Percentiles rank a stretch among this genome's conserved stretches.
Evolutionary conservation across 1,140 invertebrate genomes (phyloP).

Genomic region (Zaprionus lachaisei): DNA sequence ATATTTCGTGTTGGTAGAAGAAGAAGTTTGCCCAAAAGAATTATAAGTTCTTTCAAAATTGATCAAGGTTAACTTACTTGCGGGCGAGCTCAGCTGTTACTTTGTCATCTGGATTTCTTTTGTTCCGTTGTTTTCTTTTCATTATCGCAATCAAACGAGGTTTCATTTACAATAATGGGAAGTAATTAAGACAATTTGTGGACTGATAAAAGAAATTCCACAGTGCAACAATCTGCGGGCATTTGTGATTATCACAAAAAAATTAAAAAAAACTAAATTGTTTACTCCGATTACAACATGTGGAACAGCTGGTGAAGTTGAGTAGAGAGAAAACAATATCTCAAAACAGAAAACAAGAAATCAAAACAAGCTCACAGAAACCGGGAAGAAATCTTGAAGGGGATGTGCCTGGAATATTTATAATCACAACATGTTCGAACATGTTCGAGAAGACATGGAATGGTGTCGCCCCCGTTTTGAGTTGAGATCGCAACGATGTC

Average conservation of each 20-base stretch:
- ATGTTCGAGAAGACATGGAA: slow-evolving; percentile 10
- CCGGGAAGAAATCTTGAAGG: slow-evolving; percentile 23
- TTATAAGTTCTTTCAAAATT: too few species aligned
- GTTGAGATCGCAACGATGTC: background rate
- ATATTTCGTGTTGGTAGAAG: too few species aligned
- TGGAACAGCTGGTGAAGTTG: slow-evolving; percentile 57
- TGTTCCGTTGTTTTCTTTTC: too few species aligned
- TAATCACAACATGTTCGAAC: slow-evolving; percentile 21
- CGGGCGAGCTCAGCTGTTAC: too few species aligned
- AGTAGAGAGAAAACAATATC: slow-evolving; percentile 10
- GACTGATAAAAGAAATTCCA: slow-evolving; percentile 16
- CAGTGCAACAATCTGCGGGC: slow-evolving; percentile 56
- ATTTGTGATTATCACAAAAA: slow-evolving; percentile 55
- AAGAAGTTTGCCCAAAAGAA: too few species aligned
- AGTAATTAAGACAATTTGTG: slow-evolving; percentile 14
- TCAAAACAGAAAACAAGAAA: slow-evolving; percentile 47
- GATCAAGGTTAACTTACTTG: too few species aligned
- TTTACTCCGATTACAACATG: slow-evolving; percentile 66
- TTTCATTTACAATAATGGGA: slow-evolving; percentile 25
- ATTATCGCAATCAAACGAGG: background rate
- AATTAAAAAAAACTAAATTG: slow-evolving; percentile 36
- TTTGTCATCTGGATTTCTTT: too few species aligned
- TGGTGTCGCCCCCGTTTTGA: background rate
- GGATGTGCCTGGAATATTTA: slow-evolving; percentile 57
- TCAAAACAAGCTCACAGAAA: slow-evolving; percentile 53